phyloP scores from a whole-genome alignment of 2,888 invertebrate species.

The Caenorhabditis wallacei region DNA sequence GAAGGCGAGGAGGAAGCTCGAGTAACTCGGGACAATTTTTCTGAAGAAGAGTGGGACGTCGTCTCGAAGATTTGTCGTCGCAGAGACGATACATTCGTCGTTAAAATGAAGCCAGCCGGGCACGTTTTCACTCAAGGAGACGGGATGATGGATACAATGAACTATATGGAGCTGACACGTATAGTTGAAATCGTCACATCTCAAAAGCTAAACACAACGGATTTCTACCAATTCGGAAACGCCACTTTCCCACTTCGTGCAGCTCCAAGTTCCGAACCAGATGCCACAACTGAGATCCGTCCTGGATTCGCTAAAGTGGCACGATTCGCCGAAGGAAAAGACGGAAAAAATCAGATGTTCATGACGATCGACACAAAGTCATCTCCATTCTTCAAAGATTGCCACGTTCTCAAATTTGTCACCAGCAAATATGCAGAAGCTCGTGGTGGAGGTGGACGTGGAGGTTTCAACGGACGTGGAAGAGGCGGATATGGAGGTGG shows the following conservation, averaged over 20 bases:
- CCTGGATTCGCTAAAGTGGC: slow-evolving; percentile 56
- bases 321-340: slow-evolving; percentile 19
- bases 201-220: slow-evolving; percentile 7
- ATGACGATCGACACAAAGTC: slow-evolving; percentile 51
- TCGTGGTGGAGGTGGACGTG: slow-evolving; percentile 7
- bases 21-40: slow-evolving; percentile 17
- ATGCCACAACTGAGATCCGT: slow-evolving; percentile 37
- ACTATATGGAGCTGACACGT: slow-evolving; percentile 41
- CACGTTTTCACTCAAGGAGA: slow-evolving; percentile 30
- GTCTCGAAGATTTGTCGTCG: slow-evolving; percentile 27
- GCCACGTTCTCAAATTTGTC: slow-evolving; percentile 19
- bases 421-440: slow-evolving; percentile 9
- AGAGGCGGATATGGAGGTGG: slow-evolving; percentile 23
- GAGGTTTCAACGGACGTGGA: slow-evolving; percentile 17
- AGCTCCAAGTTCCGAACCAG: background rate
- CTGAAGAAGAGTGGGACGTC: slow-evolving; percentile 12
- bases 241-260: slow-evolving; percentile 17
- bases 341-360: slow-evolving; percentile 18
- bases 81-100: background rate
- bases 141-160: background rate
- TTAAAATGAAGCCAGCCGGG: slow-evolving; percentile 9
- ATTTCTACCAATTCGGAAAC: slow-evolving; percentile 49
- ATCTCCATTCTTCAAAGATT: slow-evolving; percentile 35
- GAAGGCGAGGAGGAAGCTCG: background rate
- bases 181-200: slow-evolving; percentile 49